Evolutionary conservation across 2,113 vertebrate species (phyloP), one percentile per base, ranked within the genome.

Genomic region (Oncorhynchus keta): DNA sequence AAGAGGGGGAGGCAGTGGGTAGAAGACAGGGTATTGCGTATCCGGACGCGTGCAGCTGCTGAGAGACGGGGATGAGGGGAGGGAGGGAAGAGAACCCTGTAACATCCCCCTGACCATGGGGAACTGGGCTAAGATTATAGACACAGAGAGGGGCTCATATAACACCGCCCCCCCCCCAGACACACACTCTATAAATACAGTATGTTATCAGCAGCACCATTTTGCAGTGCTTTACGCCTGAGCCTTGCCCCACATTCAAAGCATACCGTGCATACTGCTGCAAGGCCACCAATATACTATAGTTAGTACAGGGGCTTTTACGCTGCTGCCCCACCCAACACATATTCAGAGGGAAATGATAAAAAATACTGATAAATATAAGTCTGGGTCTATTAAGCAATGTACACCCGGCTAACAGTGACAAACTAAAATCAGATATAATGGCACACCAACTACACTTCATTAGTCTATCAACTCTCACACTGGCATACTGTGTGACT

Each of bases 41-140:
- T 70, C 74, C 12, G 45, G 67, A 51, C 24, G 22, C 61, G 5
- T 65, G 65, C 78, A 79, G 73, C 67, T 65, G 78, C 39, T 51
- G 59, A 8, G 28, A 35, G 49, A 45, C 2, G 7, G 76, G 28
- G 39, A 14, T 14, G 74, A 55, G 14, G 75, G 32, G 20, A 9
- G 9, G n/a, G 30, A 7, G 9, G 18, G 35, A 51, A 24, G 39
- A 16, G 39, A 28, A 78, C 83, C 49, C 73, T 82, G 86, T 89
- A 85, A 49, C 39, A 0, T 49, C 70, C 82, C 92, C 39, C 39
- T 45, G 39, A 45, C 39, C 39, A 9, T 11, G 9, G 39, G 39
- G 39, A 45, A 91, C 75, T 89, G 76, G 92, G 91, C 89, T 89
- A 91, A 86, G 88, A 89, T 92, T 88, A 89, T 76, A 86, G 85